Conservation (phyloP, 2,797 vertebrate genomes). For the Myotis vivesi region DNA sequence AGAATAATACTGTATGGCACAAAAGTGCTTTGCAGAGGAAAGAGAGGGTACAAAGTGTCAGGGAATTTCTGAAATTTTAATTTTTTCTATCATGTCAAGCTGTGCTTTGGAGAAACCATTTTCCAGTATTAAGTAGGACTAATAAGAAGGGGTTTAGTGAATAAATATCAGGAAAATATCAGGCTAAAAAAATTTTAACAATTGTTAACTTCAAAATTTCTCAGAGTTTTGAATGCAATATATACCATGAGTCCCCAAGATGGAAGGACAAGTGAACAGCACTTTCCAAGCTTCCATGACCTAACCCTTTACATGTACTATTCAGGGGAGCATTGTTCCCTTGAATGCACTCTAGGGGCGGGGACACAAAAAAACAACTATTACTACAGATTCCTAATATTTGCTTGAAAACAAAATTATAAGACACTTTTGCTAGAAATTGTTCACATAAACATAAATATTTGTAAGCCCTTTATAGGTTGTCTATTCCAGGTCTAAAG, state of each 20-base stretch:
- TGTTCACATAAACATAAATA: background rate
- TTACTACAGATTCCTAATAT: background rate
- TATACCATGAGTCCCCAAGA: background rate
- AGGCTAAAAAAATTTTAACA: background rate
- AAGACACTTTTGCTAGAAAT: slow-evolving; percentile 18
- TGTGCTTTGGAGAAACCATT: background rate
- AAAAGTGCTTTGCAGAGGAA: background rate
- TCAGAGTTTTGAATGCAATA: background rate
- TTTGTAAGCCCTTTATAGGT: background rate
- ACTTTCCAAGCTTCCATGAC: background rate
- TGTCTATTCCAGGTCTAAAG: background rate
- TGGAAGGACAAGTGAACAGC: background rate
- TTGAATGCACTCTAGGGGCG: background rate
- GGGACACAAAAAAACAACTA: background rate
- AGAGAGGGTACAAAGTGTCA: background rate
- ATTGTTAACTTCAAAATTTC: background rate
- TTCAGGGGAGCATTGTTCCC: background rate
- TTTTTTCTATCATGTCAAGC: background rate
- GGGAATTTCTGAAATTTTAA: background rate
- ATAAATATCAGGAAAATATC: background rate
- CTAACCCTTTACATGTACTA: background rate
- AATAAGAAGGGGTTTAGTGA: background rate
- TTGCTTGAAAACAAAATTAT: background rate
- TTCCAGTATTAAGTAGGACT: background rate
- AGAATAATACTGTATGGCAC: background rate